A percentile compares a stretch with the other conserved stretches of the same genome.
phyloP scores from a whole-genome alignment of 2,888 invertebrate species.

The Philopedon plagiatum region DNA sequence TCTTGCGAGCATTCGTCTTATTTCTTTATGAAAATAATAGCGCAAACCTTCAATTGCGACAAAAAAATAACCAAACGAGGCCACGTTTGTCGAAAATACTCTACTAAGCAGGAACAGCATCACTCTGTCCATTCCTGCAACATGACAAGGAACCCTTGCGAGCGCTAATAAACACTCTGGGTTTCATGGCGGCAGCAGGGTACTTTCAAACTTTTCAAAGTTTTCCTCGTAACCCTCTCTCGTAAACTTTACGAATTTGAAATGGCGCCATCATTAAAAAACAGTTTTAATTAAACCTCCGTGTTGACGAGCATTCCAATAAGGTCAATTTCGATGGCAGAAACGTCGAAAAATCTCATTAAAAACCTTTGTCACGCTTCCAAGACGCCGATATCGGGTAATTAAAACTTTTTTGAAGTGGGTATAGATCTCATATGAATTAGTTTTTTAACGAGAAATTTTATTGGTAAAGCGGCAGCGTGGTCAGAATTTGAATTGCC shows the following conservation, averaged over 20 bases:
- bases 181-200: too few relatives aligned
- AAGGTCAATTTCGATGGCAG: slow-evolving; percentile 14
- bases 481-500: neutral
- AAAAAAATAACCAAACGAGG: too few relatives aligned
- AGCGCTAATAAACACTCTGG: too few relatives aligned
- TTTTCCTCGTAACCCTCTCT: neutral
- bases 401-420: slow-evolving; percentile 36
- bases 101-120: too few relatives aligned
- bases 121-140: too few relatives aligned
- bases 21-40: too few relatives aligned
- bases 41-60: too few relatives aligned
- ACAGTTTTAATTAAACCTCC: slow-evolving; percentile 35
- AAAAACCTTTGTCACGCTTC: slow-evolving; percentile 32
- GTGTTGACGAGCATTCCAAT: slow-evolving; percentile 34
- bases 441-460: slow-evolving; percentile 23
- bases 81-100: too few relatives aligned
- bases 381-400: slow-evolving; percentile 24
- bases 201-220: neutral
- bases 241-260: neutral
- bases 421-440: slow-evolving; percentile 11
- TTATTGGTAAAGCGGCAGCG: neutral
- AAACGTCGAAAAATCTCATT: slow-evolving; percentile 43
- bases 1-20: too few relatives aligned
- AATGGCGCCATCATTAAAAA: slow-evolving; percentile 24
- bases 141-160: too few relatives aligned